These are phyloP conservation scores for Huso huso DNA, from an alignment of 2,797 vertebrate genomes.

Conservation along the genomic window DNA sequence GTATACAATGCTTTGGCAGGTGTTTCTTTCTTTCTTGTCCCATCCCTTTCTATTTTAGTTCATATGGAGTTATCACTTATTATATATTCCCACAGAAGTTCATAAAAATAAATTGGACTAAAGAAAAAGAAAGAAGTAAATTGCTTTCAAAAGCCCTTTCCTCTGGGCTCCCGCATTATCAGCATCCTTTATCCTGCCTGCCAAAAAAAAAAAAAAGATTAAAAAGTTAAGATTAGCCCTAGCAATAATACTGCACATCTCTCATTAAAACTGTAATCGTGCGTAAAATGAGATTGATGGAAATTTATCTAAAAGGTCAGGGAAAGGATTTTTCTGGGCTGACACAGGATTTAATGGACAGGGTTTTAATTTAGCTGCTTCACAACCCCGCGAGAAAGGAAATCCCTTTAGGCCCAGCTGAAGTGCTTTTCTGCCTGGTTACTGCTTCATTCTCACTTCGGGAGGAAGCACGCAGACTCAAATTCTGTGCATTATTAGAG, in stretches of 20 bases:
- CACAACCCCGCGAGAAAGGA: constrained; percentile 56
- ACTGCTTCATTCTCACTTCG: not conserved
- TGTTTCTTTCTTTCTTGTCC: too few relatives aligned
- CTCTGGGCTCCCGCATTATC: constrained; percentile 72
- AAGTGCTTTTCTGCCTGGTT: constrained; percentile 20
- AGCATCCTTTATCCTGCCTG: constrained; percentile 72
- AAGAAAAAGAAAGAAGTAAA: constrained; percentile 49
- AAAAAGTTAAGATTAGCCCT: constrained; percentile 75
- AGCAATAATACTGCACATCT: constrained; percentile 74
- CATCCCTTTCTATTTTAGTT: too few relatives aligned
- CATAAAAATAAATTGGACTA: constrained; percentile 40
- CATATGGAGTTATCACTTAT: too few relatives aligned
- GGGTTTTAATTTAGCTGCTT: constrained; percentile 86
- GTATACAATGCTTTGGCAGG: too few relatives aligned
- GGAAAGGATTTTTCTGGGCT: constrained; percentile 71
- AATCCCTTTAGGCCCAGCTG: constrained; percentile 71
- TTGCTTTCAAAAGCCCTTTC: constrained; percentile 59
- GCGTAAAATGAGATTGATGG: constrained; percentile 90
- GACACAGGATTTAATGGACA: constrained; percentile 84
- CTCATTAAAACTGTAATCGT: constrained; percentile 95
- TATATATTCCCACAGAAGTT: constrained; percentile 36
- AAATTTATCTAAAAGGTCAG: constrained; percentile 80
- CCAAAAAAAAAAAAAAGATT: constrained; percentile 42
- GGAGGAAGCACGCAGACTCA: too few relatives aligned
- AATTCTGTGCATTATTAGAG: too few relatives aligned